A percentile compares a stretch with the other conserved stretches of the same genome.
Conservation (phyloP, 2,888 invertebrate species). For the Tiliacea aurago region DNA sequence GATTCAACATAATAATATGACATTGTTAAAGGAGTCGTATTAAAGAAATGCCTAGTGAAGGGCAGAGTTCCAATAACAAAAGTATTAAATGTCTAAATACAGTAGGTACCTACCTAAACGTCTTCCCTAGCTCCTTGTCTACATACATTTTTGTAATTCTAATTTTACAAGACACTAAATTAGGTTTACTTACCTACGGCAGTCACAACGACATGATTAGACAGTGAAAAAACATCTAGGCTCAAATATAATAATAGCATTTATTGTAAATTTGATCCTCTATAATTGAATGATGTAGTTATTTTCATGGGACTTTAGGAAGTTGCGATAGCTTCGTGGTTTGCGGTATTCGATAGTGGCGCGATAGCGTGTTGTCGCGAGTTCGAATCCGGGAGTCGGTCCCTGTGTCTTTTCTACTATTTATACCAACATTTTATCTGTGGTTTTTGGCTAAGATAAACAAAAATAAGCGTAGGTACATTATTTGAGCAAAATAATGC, state of each 20-base stretch:
- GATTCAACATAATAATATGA: neutral
- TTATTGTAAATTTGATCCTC: slow-evolving; percentile 23
- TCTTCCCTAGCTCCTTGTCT: slow-evolving; percentile 11
- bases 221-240: slow-evolving; percentile 26
- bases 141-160: slow-evolving; percentile 14
- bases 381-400: slow-evolving; percentile 31
- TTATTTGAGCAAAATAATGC: slow-evolving; percentile 18
- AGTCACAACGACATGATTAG: neutral
- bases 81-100: neutral
- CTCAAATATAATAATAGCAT: slow-evolving; percentile 41
- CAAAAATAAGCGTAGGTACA: neutral
- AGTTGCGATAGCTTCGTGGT: slow-evolving; percentile 54
- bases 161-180: slow-evolving; percentile 32
- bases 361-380: slow-evolving; percentile 20
- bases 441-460: slow-evolving; percentile 15
- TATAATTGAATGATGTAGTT: slow-evolving; percentile 8
- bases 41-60: neutral
- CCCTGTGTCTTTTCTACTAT: neutral
- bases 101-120: no score
- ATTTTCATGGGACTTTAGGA: slow-evolving; percentile 31
- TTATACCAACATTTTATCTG: slow-evolving; percentile 11
- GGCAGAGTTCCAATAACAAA: neutral
- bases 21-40: neutral
- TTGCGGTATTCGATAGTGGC: slow-evolving; percentile 21
- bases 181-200: slow-evolving; percentile 1